phyloP scores from a whole-genome alignment of 1,140 invertebrate species.

The Tribolium madens region DNA sequence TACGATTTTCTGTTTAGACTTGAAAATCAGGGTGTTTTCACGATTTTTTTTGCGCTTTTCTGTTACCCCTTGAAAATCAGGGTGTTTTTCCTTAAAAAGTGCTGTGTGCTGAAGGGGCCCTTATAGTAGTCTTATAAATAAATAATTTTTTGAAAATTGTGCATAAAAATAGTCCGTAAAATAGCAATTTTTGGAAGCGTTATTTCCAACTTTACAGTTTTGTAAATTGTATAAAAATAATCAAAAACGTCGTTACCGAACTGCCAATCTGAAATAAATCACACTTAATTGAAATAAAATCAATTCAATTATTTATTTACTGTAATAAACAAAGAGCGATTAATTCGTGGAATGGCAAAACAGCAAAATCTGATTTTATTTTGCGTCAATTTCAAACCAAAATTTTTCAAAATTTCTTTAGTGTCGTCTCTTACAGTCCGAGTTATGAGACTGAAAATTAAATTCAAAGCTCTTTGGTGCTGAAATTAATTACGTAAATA shows the following conservation, averaged over 20 bases:
- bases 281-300: neutral
- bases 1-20: too few relatives aligned
- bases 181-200: too few relatives aligned
- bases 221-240: constrained; percentile 24
- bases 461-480: neutral
- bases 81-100: too few relatives aligned
- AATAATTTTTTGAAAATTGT: too few relatives aligned
- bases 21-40: too few relatives aligned
- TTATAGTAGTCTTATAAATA: too few relatives aligned
- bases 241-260: constrained; percentile 6
- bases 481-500: neutral
- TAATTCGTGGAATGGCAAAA: constrained; percentile 9
- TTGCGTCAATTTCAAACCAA: neutral
- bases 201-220: too few relatives aligned
- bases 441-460: neutral
- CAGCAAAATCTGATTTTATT: constrained; percentile 5
- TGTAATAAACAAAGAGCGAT: neutral
- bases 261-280: constrained; percentile 5
- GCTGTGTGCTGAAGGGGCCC: too few relatives aligned
- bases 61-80: too few relatives aligned
- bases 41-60: too few relatives aligned
- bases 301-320: neutral
- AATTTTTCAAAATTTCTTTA: neutral
- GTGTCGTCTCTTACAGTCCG: neutral
- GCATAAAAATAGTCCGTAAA: too few relatives aligned